Percentiles rank a stretch among this genome's conserved stretches.
Conservation (phyloP, 2,797 vertebrate species). For the Galago senegalensis region DNA sequence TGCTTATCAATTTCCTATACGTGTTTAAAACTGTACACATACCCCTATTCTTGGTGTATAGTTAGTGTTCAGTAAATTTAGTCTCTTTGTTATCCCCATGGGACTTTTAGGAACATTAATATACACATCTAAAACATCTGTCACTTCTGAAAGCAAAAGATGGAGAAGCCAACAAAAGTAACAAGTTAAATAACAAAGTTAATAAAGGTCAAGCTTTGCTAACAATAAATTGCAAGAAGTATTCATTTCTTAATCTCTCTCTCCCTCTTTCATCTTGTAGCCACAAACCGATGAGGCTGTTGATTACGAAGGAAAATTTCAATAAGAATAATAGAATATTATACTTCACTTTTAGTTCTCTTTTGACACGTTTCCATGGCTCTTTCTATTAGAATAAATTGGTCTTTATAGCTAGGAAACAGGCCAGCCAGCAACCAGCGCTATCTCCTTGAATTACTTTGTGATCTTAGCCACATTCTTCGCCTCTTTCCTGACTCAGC, state of each 20-base stretch:
- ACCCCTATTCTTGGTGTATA: background rate
- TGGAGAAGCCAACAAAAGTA: background rate
- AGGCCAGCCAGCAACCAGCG: background rate
- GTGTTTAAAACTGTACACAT: background rate
- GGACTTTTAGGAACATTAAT: background rate
- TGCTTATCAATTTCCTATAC: background rate
- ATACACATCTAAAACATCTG: background rate
- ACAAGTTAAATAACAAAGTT: constrained; percentile 13
- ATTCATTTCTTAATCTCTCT: constrained; percentile 22
- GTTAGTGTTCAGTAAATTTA: background rate
- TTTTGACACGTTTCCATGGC: background rate
- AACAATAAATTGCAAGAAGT: background rate
- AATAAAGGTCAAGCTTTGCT: background rate
- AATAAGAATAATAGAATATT: constrained; percentile 18
- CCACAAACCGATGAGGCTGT: background rate
- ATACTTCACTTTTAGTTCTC: background rate
- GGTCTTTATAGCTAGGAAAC: background rate
- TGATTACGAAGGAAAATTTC: constrained; percentile 33
- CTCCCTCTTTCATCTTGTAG: constrained; percentile 21
- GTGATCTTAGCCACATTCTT: background rate
- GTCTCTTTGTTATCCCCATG: background rate
- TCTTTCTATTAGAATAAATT: background rate
- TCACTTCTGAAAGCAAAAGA: background rate
- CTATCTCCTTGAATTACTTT: background rate
- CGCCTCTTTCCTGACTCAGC: background rate